These are phyloP conservation scores for Platypus cylindrus DNA, from an alignment of 2,888 invertebrate genomes.

Conservation along the genomic window DNA sequence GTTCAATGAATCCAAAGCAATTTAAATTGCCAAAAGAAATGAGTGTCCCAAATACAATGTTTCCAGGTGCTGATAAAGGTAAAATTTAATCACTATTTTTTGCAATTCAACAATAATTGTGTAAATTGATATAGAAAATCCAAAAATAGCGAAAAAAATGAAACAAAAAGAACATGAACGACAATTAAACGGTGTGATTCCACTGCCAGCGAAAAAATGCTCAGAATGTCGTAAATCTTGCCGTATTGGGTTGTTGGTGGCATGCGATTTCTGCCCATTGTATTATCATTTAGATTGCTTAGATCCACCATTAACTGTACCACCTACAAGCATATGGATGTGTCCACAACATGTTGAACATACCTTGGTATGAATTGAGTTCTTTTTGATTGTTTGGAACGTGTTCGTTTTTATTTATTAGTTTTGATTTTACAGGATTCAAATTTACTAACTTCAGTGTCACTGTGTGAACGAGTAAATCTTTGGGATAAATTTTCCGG, in stretches of 20 bases:
- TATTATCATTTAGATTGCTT: conserved; percentile 89
- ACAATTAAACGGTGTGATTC: conserved; percentile 48
- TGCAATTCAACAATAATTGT: too few relatives aligned
- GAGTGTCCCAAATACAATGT: conserved; percentile 52
- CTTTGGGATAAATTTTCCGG: conserved; percentile 71
- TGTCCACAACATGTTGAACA: conserved; percentile 95
- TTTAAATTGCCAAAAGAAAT: conserved; percentile 79
- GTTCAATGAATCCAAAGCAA: conserved; percentile 76
- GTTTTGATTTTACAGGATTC: conserved; percentile 49
- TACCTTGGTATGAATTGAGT: conserved; percentile 49
- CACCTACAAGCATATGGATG: conserved; percentile 91
- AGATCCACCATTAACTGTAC: conserved; percentile 79
- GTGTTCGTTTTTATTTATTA: neutral
- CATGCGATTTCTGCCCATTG: conserved; percentile 88
- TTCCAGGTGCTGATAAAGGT: conserved; percentile 75
- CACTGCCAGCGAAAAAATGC: conserved; percentile 73
- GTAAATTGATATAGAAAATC: too few relatives aligned
- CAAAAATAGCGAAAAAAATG: conserved; percentile 15
- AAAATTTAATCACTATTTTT: conserved; percentile 20
- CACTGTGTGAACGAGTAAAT: conserved; percentile 76
- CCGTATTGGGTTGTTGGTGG: conserved; percentile 68
- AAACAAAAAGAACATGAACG: conserved; percentile 21
- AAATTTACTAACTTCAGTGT: conserved; percentile 65
- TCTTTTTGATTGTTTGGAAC: conserved; percentile 1
- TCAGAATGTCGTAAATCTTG: conserved; percentile 77